Evolutionary conservation across 2,113 vertebrate genomes (phyloP).

Genomic region (Poeciliopsis retropinna): DNA sequence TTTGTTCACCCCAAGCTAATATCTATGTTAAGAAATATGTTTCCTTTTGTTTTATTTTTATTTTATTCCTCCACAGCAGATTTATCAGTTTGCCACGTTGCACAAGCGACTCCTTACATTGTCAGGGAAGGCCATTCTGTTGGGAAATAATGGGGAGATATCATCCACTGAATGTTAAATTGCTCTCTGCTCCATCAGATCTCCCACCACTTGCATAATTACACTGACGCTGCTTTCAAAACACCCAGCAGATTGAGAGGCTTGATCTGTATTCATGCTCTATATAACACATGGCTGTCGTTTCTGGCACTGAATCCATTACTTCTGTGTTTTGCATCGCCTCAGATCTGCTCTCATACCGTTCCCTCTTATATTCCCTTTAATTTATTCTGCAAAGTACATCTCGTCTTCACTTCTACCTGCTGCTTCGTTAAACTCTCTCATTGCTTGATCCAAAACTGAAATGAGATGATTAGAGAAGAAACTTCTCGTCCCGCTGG

Average conservation of each 20-base stretch:
- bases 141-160: constrained; percentile 57
- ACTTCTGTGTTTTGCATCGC: constrained; percentile 52
- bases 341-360: constrained; percentile 36
- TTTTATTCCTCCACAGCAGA: constrained; percentile 6
- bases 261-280: constrained; percentile 61
- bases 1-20: constrained; percentile 5
- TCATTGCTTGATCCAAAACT: constrained; percentile 18
- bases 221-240: constrained; percentile 60
- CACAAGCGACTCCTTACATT: constrained; percentile 36
- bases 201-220: constrained; percentile 49
- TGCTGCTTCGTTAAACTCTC: constrained; percentile 49
- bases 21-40: constrained; percentile 28
- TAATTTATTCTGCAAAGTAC: constrained; percentile 51
- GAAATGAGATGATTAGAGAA: constrained; percentile 47
- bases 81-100: constrained; percentile 33
- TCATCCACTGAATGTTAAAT: constrained; percentile 59
- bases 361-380: constrained; percentile 24
- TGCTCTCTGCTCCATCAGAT: constrained; percentile 54
- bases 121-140: constrained; percentile 42
- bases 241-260: constrained; percentile 53
- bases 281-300: constrained; percentile 60
- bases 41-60: constrained; percentile 9
- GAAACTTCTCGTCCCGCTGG: constrained; percentile 27
- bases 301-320: constrained; percentile 58
- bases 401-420: constrained; percentile 51